These are phyloP conservation scores for Brassicogethes aeneus DNA, from an alignment of 2,888 invertebrate species.

Conservation along the genomic window DNA sequence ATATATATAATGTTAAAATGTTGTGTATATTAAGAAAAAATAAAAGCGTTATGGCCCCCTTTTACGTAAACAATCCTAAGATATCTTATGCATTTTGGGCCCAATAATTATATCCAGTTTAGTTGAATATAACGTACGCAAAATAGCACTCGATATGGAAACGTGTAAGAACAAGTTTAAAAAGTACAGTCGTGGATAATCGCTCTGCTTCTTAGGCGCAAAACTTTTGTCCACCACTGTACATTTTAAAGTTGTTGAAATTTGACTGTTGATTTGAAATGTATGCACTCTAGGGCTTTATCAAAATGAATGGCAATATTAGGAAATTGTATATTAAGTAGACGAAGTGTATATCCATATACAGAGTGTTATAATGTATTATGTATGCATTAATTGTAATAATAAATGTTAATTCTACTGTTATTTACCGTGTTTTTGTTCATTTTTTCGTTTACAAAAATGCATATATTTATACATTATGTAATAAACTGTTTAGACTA, in stretches of 20 bases:
- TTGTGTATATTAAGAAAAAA: slow-evolving; percentile 31
- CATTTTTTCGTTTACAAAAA: neutral
- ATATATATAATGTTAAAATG: slow-evolving; percentile 38
- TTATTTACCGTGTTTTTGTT: neutral
- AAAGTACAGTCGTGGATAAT: too few relatives aligned
- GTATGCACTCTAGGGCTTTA: slow-evolving; percentile 1
- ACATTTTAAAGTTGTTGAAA: too few relatives aligned
- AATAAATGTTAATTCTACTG: neutral
- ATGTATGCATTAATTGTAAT: neutral
- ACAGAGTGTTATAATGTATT: neutral
- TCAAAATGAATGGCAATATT: slow-evolving; percentile 13
- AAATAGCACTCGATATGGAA: slow-evolving; percentile 8
- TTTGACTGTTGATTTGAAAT: neutral
- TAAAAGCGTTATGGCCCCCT: slow-evolving; percentile 23
- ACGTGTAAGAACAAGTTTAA: too few relatives aligned
- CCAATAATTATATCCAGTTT: slow-evolving; percentile 20
- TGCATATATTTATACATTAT: neutral
- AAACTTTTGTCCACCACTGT: too few relatives aligned
- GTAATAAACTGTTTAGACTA: slow-evolving; percentile 1
- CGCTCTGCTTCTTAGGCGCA: too few relatives aligned
- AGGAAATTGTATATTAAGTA: slow-evolving; percentile 3
- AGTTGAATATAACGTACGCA: slow-evolving; percentile 11
- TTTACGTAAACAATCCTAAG: slow-evolving; percentile 7
- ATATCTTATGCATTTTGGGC: slow-evolving; percentile 22
- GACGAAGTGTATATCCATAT: neutral